Evolutionary conservation across 2,797 vertebrate species (phyloP).

Genomic region (Sciaenops ocellatus): DNA sequence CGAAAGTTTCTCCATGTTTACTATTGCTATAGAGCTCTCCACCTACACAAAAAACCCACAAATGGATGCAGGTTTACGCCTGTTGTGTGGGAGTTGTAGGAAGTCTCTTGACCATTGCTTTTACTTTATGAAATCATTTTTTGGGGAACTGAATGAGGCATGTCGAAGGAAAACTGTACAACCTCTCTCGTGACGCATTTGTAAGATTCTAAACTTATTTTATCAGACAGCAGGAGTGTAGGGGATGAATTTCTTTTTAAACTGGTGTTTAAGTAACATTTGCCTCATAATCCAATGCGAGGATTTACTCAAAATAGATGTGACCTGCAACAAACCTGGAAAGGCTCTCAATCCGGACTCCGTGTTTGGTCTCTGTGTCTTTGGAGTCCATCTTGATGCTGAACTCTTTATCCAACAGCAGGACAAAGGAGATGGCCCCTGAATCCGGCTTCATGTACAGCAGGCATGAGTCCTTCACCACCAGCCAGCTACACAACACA

Average conservation of each 20-base stretch:
- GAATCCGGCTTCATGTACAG: conserved; percentile 96
- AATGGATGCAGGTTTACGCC: background rate
- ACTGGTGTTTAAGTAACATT: background rate
- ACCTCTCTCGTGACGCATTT: background rate
- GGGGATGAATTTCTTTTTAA: background rate
- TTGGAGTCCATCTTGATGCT: conserved; percentile 95
- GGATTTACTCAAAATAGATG: background rate
- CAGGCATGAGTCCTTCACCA: conserved; percentile 97
- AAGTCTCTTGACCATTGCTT: background rate
- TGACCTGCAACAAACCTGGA: conserved; percentile 85
- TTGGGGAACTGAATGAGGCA: background rate
- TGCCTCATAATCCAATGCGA: background rate
- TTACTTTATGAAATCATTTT: background rate
- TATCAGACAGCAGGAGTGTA: background rate
- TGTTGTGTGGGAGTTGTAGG: background rate
- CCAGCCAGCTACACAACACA: conserved; percentile 75
- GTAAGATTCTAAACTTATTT: background rate
- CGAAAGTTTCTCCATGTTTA: background rate
- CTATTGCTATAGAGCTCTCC: background rate
- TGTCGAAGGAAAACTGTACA: background rate
- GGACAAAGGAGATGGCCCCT: conserved; percentile 93
- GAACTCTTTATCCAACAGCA: conserved; percentile 96
- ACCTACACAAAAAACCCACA: background rate
- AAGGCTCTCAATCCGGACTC: conserved; percentile 94
- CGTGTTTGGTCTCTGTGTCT: conserved; percentile 95